Percentiles rank a stretch among this genome's conserved stretches.
Evolutionary conservation across 2,113 vertebrate genomes (phyloP).

Genomic region (Tilapia sparmanii): DNA sequence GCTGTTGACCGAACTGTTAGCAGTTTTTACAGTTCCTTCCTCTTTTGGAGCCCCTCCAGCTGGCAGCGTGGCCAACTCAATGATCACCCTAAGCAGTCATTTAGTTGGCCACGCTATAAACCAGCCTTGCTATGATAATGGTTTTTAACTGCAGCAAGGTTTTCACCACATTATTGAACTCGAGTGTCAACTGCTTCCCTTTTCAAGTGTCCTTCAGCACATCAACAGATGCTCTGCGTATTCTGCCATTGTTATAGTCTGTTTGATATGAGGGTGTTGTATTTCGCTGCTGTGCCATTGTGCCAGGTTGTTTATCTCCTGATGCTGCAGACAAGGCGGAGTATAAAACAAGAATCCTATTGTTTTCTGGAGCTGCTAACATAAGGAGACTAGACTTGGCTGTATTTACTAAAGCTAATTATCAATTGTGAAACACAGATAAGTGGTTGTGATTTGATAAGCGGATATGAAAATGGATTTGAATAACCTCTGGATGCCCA

Average conservation of each 20-base stretch:
- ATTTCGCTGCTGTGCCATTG: slow-evolving; percentile 15
- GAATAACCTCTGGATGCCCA: background rate
- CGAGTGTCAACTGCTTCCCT: background rate
- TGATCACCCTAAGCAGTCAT: background rate
- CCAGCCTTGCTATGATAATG: background rate
- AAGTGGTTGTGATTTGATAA: background rate
- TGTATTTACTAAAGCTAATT: background rate
- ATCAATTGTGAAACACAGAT: background rate
- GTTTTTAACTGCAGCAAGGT: background rate
- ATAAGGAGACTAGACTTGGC: background rate
- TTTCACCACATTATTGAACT: background rate
- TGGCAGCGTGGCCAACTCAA: background rate
- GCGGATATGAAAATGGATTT: background rate
- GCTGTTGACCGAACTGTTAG: background rate
- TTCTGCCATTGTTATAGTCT: background rate
- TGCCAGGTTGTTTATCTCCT: background rate
- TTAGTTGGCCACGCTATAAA: background rate
- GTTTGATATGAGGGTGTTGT: slow-evolving; percentile 23
- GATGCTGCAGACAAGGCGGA: background rate
- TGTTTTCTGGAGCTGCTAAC: background rate
- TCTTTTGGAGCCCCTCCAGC: background rate
- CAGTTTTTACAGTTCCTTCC: background rate
- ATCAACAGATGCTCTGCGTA: background rate
- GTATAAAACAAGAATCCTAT: background rate
- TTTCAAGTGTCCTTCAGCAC: background rate